Base-by-base conservation (phyloP, 2,888 invertebrate species). In the Keiferia lycopersicella region DNA sequence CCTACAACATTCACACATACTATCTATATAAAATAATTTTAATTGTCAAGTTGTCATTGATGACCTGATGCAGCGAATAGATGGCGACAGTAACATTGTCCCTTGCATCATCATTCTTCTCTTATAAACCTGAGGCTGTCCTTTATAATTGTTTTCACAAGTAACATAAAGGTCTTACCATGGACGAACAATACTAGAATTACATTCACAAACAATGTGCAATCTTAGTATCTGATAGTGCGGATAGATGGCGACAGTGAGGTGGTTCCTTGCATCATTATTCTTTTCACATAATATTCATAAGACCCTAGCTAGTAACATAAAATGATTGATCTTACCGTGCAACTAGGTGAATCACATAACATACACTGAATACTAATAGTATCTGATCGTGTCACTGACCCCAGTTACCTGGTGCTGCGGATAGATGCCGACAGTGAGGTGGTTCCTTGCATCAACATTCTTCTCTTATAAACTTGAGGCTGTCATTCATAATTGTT, bases 211-310 rank as follows among this genome's bases (percentile, higher is more conserved):
- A 26, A 26, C 8, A 8, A 50, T n/a, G n/a, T 30, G 34, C 30
- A 56, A 4, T n/a, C 0, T 16, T 56, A 26, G 26, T 14, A 53
- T 53, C 8, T 96, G 96, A 84, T 97, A 97, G 68, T 96, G 96
- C 61, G 98, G 98, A 88, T 98, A 97, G 76, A 98, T 97, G 73
- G 98, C 98, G 63, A 98, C 96, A 0, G 98, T 98, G 71, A 97
- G 94, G 66, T 95, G 94, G 77, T 93, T 93, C 68, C 94, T 92
- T 0, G 94, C 86, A 69, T 96, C 96, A 62, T 94, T 94, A 73
- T 95, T 96, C 75, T 96, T 94, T 80, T 97, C 97, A 18, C 20
- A 11, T 6, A 20, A 18, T 6, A 18, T 86, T 87, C 84, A 84
- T 84, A 26, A 2, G n/a, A n/a, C n/a, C n/a, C n/a, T n/a, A n/a